Evolutionary conservation across 2,888 invertebrate genomes (phyloP).

Genomic region (Lucinisca nassula): DNA sequence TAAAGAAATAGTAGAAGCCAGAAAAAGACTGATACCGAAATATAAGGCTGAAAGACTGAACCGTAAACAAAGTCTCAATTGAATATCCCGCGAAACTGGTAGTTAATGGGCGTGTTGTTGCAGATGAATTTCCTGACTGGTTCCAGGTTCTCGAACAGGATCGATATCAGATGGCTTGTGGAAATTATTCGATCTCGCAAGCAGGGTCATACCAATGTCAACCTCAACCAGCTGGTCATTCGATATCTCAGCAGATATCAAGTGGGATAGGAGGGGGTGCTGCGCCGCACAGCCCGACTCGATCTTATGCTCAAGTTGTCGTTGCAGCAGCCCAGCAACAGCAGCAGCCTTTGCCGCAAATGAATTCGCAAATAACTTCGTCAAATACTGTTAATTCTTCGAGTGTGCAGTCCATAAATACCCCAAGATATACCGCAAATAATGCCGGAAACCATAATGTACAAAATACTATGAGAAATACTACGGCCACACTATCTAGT

Average conservation of each 20-base stretch:
- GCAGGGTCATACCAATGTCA: too few relatives aligned
- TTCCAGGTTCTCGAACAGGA: neutral
- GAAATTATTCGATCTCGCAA: too few relatives aligned
- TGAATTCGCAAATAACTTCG: neutral
- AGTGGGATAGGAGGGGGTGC: too few relatives aligned
- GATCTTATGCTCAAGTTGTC: too few relatives aligned
- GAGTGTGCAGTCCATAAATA: neutral
- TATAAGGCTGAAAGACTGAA: slow-evolving; percentile 1
- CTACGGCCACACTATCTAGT: neutral
- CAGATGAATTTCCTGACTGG: slow-evolving; percentile 26
- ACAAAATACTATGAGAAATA: neutral
- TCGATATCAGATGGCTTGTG: neutral
- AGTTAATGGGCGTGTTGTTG: neutral
- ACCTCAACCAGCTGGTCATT: too few relatives aligned
- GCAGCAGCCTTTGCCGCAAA: too few relatives aligned
- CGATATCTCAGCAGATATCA: too few relatives aligned
- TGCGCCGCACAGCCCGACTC: too few relatives aligned
- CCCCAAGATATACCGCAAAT: neutral
- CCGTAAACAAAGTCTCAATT: neutral
- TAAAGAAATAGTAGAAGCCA: slow-evolving; percentile 10
- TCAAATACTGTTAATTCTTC: neutral
- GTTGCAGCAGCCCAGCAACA: too few relatives aligned
- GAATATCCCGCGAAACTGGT: slow-evolving; percentile 21
- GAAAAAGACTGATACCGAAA: neutral
- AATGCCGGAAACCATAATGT: neutral